Base-by-base conservation (phyloP, 1,140 invertebrate genomes). In the Choristoneura fumiferana region DNA sequence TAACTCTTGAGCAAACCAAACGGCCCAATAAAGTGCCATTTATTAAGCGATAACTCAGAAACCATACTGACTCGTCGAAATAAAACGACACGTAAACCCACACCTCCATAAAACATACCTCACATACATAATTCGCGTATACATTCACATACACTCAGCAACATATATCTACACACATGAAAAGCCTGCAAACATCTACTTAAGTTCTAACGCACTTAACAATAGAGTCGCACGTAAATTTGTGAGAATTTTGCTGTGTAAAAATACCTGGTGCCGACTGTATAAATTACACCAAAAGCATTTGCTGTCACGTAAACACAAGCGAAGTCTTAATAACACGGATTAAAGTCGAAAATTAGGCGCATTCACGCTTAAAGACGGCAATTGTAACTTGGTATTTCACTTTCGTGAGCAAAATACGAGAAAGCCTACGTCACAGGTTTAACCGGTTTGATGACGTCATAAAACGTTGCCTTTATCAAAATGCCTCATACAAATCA, bases 381-480 rank as follows among this genome's bases (percentile, higher is more conserved):
- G 40, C 10, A 45, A 45, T n/a, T 45, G 1, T n/a, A 45, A 45
- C 15, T 14, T n/a, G 17, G 40, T 22, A 45, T 45, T 45, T 22
- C 57, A 63, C 36, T 57, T 60, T 60, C 64, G 63, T 65, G 62
- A 68, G 62, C 69, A 58, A 58, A 65, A 67, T 69, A 63, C 62
- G 65, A 67, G 60, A 65, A 57, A 57, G 22, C 22, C 58, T 13
- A 65, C 64, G 68, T 71, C 71, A 71, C 66, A 60, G 59, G 68
- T 69, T 71, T 73, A 72, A 76, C 65, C 69, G 65, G 54, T 73
- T 76, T 73, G 71, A 76, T 73, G 74, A 76, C 67, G 74, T 76
- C 71, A 76, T 76, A 76, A 76, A 75, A 63, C 60, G 56, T 56
- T 55, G 62, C 65, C 70, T 67, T 76, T 73, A 76, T 73, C 64